Evolutionary conservation across 1,140 invertebrate species (phyloP).

Genomic region (Mycetomoellerius zeteki): DNA sequence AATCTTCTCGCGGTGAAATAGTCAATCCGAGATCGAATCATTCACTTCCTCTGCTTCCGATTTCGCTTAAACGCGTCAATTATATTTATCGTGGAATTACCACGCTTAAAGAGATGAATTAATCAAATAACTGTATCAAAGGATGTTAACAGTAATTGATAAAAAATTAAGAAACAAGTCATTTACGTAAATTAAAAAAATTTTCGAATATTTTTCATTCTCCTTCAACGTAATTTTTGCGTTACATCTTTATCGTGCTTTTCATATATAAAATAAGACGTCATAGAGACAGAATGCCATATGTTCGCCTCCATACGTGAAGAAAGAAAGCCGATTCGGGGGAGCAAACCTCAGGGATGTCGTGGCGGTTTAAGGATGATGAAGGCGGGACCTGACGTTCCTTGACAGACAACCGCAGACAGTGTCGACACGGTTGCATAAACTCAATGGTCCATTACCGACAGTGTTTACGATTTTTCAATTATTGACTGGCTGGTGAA

Average conservation of each 20-base stretch:
- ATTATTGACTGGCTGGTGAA: constrained; percentile 67
- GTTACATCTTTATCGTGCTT: not conserved
- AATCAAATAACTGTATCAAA: not conserved
- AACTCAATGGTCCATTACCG: constrained; percentile 71
- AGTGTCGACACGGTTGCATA: constrained; percentile 71
- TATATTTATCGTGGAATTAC: constrained; percentile 58
- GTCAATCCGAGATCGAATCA: constrained; percentile 62
- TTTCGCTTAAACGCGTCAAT: constrained; percentile 10
- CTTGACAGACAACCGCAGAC: constrained; percentile 70
- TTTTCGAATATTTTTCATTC: not conserved
- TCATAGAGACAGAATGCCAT: constrained; percentile 5
- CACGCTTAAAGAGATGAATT: not conserved
- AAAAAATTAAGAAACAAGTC: not conserved
- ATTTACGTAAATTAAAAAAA: constrained; percentile 3
- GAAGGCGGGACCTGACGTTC: constrained; percentile 51
- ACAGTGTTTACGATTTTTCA: constrained; percentile 78
- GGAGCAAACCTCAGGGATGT: constrained; percentile 67
- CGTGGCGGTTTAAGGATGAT: constrained; percentile 67
- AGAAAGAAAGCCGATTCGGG: constrained; percentile 42
- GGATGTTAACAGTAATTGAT: not conserved
- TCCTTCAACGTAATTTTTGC: not conserved
- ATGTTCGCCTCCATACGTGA: not conserved
- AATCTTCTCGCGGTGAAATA: constrained; percentile 67
- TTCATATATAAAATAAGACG: constrained; percentile 4
- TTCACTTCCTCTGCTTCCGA: constrained; percentile 62